These are phyloP conservation scores for Lithophane leautieri DNA, from an alignment of 2,888 invertebrate species.

Conservation along the genomic window DNA sequence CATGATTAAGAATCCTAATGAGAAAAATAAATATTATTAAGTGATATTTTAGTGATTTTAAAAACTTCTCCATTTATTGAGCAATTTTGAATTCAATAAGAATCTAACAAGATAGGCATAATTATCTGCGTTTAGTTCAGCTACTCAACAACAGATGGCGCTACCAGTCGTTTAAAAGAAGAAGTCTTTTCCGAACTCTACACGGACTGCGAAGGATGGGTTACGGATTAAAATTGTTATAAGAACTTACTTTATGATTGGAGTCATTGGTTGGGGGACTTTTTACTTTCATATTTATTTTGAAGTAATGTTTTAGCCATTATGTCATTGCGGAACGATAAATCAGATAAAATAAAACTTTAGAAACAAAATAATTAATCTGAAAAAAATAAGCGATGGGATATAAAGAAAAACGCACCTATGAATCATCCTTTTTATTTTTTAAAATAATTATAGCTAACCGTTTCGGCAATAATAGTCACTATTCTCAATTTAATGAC, in stretches of 20 bases:
- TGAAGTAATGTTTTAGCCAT: too few relatives aligned
- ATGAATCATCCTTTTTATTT: conserved; percentile 90
- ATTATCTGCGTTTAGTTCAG: conserved; percentile 31
- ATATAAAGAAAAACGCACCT: conserved; percentile 77
- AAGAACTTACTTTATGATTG: too few relatives aligned
- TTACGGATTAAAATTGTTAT: neutral
- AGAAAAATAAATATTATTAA: neutral
- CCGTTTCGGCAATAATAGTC: conserved; percentile 90
- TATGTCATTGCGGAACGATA: neutral
- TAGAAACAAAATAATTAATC: neutral
- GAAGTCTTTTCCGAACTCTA: neutral
- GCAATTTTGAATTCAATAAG: neutral
- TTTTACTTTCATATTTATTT: neutral
- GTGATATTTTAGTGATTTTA: neutral
- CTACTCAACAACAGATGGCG: conserved; percentile 76
- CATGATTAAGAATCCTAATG: neutral
- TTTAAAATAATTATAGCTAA: conserved; percentile 91
- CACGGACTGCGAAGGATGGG: too few relatives aligned
- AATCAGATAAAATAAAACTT: neutral
- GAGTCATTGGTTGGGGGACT: too few relatives aligned
- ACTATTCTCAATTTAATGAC: conserved; percentile 89
- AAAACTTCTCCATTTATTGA: neutral
- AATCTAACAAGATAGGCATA: neutral
- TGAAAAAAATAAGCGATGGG: neutral
- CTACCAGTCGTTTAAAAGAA: neutral